phyloP scores from a whole-genome alignment of 2,797 vertebrate species.

The Pempheris klunzingeri region DNA sequence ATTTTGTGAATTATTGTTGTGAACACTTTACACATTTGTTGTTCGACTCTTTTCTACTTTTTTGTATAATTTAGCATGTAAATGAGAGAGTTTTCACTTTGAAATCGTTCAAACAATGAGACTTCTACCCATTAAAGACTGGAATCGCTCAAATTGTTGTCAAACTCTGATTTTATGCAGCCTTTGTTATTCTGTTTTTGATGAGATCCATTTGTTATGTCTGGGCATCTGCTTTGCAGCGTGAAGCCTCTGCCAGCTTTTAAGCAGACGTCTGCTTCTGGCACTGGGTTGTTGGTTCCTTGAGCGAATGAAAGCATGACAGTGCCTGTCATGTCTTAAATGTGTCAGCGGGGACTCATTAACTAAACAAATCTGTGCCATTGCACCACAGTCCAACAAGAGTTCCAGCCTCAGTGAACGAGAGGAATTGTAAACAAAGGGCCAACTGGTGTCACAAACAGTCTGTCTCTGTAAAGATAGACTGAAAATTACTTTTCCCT shows the following conservation, averaged over 20 bases:
- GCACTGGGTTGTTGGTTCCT: constrained; percentile 69
- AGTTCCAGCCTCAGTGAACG: constrained; percentile 58
- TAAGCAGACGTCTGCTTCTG: constrained; percentile 74
- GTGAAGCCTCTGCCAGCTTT: constrained; percentile 68
- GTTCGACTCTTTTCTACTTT: background rate
- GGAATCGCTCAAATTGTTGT: constrained; percentile 52
- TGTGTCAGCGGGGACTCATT: constrained; percentile 83
- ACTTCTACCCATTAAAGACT: constrained; percentile 40
- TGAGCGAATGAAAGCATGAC: constrained; percentile 77
- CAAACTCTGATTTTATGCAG: constrained; percentile 53
- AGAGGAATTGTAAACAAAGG: constrained; percentile 63
- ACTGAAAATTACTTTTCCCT: constrained; percentile 8
- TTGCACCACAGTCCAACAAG: constrained; percentile 60
- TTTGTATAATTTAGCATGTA: constrained; percentile 35
- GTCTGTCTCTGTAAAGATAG: constrained; percentile 18
- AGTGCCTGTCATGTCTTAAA: constrained; percentile 78
- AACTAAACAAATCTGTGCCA: constrained; percentile 80
- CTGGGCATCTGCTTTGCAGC: constrained; percentile 71
- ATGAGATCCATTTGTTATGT: constrained; percentile 70
- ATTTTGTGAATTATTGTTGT: constrained; percentile 17
- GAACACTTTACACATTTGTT: constrained; percentile 1
- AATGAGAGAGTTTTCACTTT: constrained; percentile 32
- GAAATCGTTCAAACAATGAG: constrained; percentile 42
- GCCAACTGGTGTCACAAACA: constrained; percentile 45
- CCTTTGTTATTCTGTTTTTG: constrained; percentile 69